Base-by-base conservation (phyloP, 2,888 invertebrate genomes). In the Pyrocoelia pectoralis region DNA sequence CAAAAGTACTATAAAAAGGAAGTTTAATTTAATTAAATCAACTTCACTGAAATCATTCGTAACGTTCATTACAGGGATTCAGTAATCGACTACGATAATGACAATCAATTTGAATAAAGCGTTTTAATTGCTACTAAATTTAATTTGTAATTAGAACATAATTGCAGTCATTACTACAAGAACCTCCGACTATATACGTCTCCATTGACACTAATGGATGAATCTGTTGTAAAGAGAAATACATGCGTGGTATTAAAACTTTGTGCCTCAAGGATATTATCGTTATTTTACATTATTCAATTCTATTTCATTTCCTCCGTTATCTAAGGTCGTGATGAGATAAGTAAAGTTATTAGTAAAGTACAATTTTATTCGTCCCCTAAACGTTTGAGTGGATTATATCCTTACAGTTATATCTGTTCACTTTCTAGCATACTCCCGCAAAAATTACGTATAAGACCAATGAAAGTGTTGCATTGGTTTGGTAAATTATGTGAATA, bases 141-240 rank as follows among this genome's bases (percentile, higher is more conserved):
- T 74, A 74, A 76, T 75, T 75, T 70, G 72, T 73, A 73, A 76
- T 76, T 74, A 73, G 71, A 67, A 66, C 70, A 71, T 75, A 76
- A 76, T 76, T 75, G 73, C 69, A 69, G 70, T 67, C 70, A 72
- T 73, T 72, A 75, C 72, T 72, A 49, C 70, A 68, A 69, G 65
- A 66, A 72, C 70, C 65, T 57, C 65, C 66, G 43, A 33, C 41
- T 52, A 59, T 56, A 60, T 64, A 56, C 51, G 46, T 56, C 54
- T 8, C 38, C 53, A 59, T 58, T 51, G 58, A 58, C 63, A 46
- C 58, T 55, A 63, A 55, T 58, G 51, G 53, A 63, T 55, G 53
- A 57, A 63, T 63, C 49, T 50, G 51, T 50, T 48, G 41, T 43
- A 38, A 46, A 55, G 46, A 17, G 15, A 51, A 55, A 58, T 58